Conservation (phyloP, 2,113 vertebrate genomes). For the Cyphomyrus discorhynchus region DNA sequence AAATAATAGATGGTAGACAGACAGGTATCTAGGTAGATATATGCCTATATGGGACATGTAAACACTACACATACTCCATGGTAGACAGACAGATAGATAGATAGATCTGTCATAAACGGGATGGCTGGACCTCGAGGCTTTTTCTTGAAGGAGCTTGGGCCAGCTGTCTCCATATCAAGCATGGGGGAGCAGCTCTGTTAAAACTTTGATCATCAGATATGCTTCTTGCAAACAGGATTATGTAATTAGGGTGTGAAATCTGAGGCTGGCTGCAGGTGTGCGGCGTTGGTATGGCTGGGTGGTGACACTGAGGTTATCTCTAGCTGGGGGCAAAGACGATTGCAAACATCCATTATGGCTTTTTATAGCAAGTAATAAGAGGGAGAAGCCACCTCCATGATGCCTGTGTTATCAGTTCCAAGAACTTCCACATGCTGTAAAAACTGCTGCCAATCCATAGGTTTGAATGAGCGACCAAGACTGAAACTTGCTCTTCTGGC, state of each 20-base stretch:
- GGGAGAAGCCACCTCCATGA: background rate
- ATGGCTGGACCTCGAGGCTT: background rate
- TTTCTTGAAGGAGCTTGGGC: background rate
- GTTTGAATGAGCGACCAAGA: background rate
- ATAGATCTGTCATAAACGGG: background rate
- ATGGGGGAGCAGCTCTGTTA: background rate
- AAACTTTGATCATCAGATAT: background rate
- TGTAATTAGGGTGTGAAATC: conserved; percentile 1
- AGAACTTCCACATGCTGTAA: background rate
- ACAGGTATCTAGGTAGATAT: background rate
- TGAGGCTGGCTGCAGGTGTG: background rate
- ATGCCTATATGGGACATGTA: background rate
- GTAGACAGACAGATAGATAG: no score
- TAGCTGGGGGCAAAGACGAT: background rate
- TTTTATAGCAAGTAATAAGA: conserved; percentile 7
- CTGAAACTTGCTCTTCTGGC: background rate
- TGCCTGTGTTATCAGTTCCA: background rate
- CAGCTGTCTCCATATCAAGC: background rate
- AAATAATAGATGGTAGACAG: background rate
- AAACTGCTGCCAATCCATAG: background rate
- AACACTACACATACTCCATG: background rate
- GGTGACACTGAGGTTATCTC: background rate
- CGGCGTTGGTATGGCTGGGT: background rate
- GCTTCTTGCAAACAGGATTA: background rate
- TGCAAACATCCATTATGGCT: background rate